Conservation (phyloP, 2,797 vertebrate genomes). For the Parambassis ranga region DNA sequence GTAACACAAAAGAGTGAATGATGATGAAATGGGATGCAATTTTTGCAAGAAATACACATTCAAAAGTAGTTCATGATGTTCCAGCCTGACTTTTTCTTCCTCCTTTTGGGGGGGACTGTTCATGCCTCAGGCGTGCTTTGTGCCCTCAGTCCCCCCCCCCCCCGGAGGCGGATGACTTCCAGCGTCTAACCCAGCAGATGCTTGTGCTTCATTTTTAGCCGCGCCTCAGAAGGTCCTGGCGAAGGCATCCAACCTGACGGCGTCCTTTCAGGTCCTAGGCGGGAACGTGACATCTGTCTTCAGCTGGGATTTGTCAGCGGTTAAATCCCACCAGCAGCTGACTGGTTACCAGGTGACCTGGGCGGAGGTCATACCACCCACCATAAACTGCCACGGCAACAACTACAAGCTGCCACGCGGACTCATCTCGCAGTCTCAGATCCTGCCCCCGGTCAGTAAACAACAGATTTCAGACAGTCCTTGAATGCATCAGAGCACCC, state of each 20-base stretch:
- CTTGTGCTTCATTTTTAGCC: conserved; percentile 43
- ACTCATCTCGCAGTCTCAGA: conserved; percentile 53
- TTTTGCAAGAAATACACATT: too few relatives aligned
- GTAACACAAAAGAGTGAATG: too few relatives aligned
- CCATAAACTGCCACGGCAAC: conserved; percentile 80
- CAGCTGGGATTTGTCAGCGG: conserved; percentile 82
- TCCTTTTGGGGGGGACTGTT: too few relatives aligned
- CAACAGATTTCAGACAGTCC: too few relatives aligned
- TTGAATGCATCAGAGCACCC: too few relatives aligned
- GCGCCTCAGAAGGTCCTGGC: conserved; percentile 73
- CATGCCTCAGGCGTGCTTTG: too few relatives aligned
- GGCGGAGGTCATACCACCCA: conserved; percentile 86
- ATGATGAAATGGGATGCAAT: too few relatives aligned
- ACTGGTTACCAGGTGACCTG: conserved; percentile 92
- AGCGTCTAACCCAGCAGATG: too few relatives aligned
- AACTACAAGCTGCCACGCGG: conserved; percentile 82
- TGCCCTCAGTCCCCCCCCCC: too few relatives aligned
- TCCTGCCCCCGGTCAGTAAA: conserved; percentile 43
- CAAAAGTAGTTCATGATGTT: too few relatives aligned
- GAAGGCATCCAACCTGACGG: conserved; percentile 88
- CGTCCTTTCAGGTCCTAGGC: conserved; percentile 81
- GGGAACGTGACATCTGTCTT: conserved; percentile 87
- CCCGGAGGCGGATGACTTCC: too few relatives aligned
- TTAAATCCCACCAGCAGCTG: conserved; percentile 72
- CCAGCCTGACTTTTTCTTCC: too few relatives aligned